phyloP scores from a whole-genome alignment of 64 coral and sea anemone species.

The Porites lutea region DNA sequence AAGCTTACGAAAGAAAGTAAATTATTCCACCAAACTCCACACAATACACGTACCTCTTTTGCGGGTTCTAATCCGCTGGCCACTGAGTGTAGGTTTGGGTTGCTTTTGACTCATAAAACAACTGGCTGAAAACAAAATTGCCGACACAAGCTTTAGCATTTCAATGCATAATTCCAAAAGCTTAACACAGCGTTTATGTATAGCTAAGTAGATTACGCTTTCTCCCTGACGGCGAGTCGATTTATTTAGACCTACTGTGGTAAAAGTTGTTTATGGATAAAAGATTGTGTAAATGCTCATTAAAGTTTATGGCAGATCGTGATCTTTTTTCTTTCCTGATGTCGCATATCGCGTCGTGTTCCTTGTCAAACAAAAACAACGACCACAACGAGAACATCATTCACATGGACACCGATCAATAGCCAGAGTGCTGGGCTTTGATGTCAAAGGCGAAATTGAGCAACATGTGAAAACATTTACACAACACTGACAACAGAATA shows the following conservation, averaged over 20 bases:
- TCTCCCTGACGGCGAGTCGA: background rate
- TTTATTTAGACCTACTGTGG: background rate
- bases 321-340: too few relatives aligned
- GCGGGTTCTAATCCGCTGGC: conserved; percentile 99
- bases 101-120: conserved; percentile 99
- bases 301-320: background rate
- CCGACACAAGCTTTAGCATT: background rate
- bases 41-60: conserved; percentile 86
- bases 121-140: conserved; percentile 78
- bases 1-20: too few relatives aligned
- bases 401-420: background rate
- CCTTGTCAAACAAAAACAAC: background rate
- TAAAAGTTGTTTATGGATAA: background rate
- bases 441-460: background rate
- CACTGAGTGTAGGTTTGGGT: conserved; percentile 99
- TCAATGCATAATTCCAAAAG: too few relatives aligned
- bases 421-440: background rate
- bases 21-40: background rate
- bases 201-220: background rate
- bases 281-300: background rate
- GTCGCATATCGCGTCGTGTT: background rate
- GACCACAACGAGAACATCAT: too few relatives aligned
- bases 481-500: conserved; percentile 10
- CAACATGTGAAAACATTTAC: conserved; percentile 15
- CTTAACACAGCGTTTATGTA: too few relatives aligned